These are phyloP conservation scores for Myanophis thanlyinensis DNA, from an alignment of 2,113 vertebrate genomes.

Conservation along the genomic window DNA sequence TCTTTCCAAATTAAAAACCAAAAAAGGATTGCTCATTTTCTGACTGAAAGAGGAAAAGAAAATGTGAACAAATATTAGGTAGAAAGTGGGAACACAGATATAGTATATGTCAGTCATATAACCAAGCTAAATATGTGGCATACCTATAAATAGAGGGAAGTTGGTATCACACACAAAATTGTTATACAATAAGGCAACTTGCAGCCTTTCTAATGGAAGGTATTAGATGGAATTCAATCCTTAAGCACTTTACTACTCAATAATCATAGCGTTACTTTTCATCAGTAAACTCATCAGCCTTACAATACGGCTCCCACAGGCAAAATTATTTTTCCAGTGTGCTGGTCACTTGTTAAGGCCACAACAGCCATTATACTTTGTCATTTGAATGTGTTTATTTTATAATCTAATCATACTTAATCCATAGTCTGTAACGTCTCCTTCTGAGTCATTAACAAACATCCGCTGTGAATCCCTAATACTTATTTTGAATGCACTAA, in stretches of 20 bases:
- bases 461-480: neutral
- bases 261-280: neutral
- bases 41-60: neutral
- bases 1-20: neutral
- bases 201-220: neutral
- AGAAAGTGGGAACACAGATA: neutral
- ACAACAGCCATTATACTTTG: constrained; percentile 11
- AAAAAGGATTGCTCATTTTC: neutral
- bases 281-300: neutral
- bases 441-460: neutral
- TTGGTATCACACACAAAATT: neutral
- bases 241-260: neutral
- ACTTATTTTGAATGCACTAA: neutral
- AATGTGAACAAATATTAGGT: too few relatives aligned
- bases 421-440: neutral
- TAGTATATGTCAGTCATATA: neutral
- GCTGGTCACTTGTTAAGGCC: constrained; percentile 1
- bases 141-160: neutral
- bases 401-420: constrained; percentile 1
- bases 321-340: neutral
- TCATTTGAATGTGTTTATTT: constrained; percentile 12
- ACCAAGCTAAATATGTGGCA: neutral
- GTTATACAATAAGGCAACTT: neutral
- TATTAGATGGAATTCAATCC: neutral
- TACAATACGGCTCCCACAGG: neutral